Evolutionary conservation across 2,888 invertebrate species (phyloP), one percentile per base, ranked within the genome.

Genomic region (Diarsia dahlii): DNA sequence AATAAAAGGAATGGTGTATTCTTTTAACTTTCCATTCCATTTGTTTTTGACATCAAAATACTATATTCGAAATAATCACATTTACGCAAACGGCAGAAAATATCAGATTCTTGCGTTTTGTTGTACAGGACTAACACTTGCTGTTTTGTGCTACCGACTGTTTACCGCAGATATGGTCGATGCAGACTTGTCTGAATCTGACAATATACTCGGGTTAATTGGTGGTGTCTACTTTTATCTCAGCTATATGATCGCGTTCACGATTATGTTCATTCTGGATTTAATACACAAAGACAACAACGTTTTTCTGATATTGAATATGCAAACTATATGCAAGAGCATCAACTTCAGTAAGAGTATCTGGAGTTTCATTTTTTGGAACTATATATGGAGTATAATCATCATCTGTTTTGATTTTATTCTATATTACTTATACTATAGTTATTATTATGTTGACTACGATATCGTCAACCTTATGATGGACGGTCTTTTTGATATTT

Each of bases 41-140:
- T 10, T 64, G 23, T 74, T 74, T 64, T 12, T 64, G 8, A 39
- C 23, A 64, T 74, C 74, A 48, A 74, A 74, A 50, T 74, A 23
- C 3, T 18, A 39, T 48, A 20, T 74, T 0, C n/a, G 20, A 10
- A 64, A 54, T 48, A 54, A 48, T 56, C 63, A 54, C 20, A 74
- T 74, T 63, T 48, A 56, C 56, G 23, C 48, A 23, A 56, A 1
- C 20, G 39, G 48, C 20, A 64, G 4, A 23, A 74, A 56, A 23
- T 39, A 48, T 48, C 63, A 64, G 10, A 2, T 64, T 9, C 1
- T 74, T 1, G 34, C 63, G 0, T 74, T 74, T 54, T 56, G 34
- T 20, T 20, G 9, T 15, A 20, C 39, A 10, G 3, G 74, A 39
- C 4, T 48, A 1, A 74, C 39, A 10, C 39, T 64, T 28, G 0